phyloP scores from a whole-genome alignment of 2,888 invertebrate genomes.

The Thymelicus acteon region DNA sequence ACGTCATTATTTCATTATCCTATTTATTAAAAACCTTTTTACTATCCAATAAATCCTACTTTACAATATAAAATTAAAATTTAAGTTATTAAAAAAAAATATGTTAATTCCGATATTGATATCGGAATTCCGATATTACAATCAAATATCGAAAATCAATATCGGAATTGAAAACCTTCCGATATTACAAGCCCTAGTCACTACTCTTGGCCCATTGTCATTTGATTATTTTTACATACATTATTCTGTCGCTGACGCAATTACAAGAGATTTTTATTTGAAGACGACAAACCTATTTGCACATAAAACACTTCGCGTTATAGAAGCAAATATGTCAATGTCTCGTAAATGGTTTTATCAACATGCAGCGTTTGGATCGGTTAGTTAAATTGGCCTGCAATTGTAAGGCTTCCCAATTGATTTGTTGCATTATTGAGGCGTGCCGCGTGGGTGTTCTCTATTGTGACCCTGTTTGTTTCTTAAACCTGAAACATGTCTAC shows the following conservation, averaged over 20 bases:
- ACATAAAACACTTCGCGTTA: background rate
- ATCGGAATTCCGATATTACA: too few species aligned
- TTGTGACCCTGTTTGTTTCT: background rate
- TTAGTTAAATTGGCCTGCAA: constrained; percentile 37
- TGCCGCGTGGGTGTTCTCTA: constrained; percentile 15
- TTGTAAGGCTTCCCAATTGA: constrained; percentile 53
- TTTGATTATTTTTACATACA: background rate
- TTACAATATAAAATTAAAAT: too few species aligned
- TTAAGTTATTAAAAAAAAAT: too few species aligned
- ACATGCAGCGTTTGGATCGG: constrained; percentile 3
- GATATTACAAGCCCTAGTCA: too few species aligned
- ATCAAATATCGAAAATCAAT: too few species aligned
- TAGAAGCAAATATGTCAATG: constrained; percentile 1
- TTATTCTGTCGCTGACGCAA: background rate
- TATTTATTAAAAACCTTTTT: too few species aligned
- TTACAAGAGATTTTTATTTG: background rate
- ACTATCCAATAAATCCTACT: too few species aligned
- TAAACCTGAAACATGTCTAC: background rate
- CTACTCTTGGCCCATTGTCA: background rate
- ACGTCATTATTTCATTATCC: too few species aligned
- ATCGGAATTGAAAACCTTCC: too few species aligned
- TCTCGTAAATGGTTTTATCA: background rate
- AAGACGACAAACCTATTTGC: background rate
- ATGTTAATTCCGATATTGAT: too few species aligned
- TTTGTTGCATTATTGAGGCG: constrained; percentile 3